Base-by-base conservation (phyloP, 64 coral and sea anemone genomes). In the Actinia tenebrosa region DNA sequence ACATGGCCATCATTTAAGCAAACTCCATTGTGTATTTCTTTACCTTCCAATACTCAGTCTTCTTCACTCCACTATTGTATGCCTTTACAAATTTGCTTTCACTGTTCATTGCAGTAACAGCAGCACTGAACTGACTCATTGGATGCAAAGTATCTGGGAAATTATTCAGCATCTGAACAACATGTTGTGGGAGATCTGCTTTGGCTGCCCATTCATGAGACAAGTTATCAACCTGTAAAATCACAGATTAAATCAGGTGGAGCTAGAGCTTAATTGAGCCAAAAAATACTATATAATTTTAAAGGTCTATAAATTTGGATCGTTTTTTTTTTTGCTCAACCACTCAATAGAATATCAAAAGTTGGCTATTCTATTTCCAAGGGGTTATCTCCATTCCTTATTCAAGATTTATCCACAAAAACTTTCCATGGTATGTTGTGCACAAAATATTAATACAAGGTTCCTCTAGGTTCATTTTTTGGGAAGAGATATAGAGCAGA, bases 71-170 rank as follows among this genome's bases (percentile, higher is more conserved):
- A 71, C 86, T 26, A 6, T 61, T 61, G 77, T 99, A 99, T 23
- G 90, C 97, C 64, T 93, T 90, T 10, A 89, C 90, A 93, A 99
- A 99, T 42, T 99, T 89, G 89, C 97, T 99, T 60, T 99, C 97
- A 53, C 90, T 99, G 86, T 93, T 95, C 97, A 99, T 95, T 44
- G 97, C 97, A 3, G 97, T 99, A 58, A 99, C 92, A 10, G 97
- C 97, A 53, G 97, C 93, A 91, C 97, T 95, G 44, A 99, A 95
- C 86, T 99, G 97, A 71, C 97, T 95, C 97, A 99, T 99, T 5
- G 97, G 97, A 86, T 99, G 97, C 60, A 99, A 85, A 11, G 93
- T 94, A 27, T 94, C 91, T 43, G 97, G 97, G 77, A 99, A 99
- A 77, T 99, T 94, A 45, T 99, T 99, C 64, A 99, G 83, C 93